Base-by-base conservation (phyloP, 2,888 invertebrate species). In the Isotomurus palustris region DNA sequence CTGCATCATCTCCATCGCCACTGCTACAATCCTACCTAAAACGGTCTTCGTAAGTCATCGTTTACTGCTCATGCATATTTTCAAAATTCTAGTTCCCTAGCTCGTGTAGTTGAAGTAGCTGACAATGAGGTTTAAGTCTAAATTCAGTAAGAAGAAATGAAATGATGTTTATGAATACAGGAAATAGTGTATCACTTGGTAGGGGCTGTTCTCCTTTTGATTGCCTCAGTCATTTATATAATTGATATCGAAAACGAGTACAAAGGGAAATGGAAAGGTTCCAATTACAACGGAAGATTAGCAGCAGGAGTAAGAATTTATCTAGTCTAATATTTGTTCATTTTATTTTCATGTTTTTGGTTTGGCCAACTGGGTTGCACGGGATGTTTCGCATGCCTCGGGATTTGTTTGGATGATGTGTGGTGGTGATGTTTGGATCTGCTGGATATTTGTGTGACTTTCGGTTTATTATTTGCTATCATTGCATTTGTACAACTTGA, bases 21-120 rank as follows among this genome's bases (percentile, higher is more conserved):
- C 90, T 0, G 85, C 88, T n/a, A 84, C 87, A 29, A 84, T 91
- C 68, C 83, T 91, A 71, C 82, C 88, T 1, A 91, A 90, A 78
- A 90, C 87, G 1, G 80, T 85, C 65, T 85, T 83, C 71, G 87
- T 87, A 76, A 85, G 87, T 85, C 17, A 25, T 45, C 45, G 12
- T 58, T 36, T n/a, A n/a, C n/a, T n/a, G n/a, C n/a, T n/a, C n/a
- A n/a, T n/a, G n/a, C n/a, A n/a, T n/a, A n/a, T n/a, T n/a, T n/a
- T n/a, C n/a, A n/a, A n/a, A n/a, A n/a, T n/a, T n/a, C n/a, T n/a
- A n/a, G n/a, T n/a, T n/a, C n/a, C n/a, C n/a, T n/a, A n/a, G n/a
- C n/a, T n/a, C n/a, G n/a, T n/a, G n/a, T n/a, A n/a, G n/a, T n/a
- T 44, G 41, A 27, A 22, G 21, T 41, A 25, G 35, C 19, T 47